Conservation (phyloP, 2,888 invertebrate genomes). For the Drosophila lutescens region DNA sequence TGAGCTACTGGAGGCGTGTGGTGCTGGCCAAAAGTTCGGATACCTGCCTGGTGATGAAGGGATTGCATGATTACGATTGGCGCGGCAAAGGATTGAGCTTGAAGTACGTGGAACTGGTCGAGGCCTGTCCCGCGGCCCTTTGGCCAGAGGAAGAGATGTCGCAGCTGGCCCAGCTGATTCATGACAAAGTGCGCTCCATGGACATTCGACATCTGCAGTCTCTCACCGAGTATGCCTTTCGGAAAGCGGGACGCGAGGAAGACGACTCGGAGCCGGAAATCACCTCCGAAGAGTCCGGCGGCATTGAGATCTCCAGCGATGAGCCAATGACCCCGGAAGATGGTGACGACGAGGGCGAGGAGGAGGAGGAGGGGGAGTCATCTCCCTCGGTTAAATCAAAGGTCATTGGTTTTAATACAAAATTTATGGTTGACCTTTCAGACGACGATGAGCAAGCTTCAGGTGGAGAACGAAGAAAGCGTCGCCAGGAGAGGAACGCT, state of each 20-base stretch:
- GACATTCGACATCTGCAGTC: slow-evolving; percentile 76
- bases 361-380: background rate
- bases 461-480: slow-evolving; percentile 10
- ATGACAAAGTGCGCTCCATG: slow-evolving; percentile 62
- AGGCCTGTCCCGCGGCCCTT: slow-evolving; percentile 68
- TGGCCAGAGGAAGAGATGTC: slow-evolving; percentile 75
- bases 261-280: slow-evolving; percentile 53
- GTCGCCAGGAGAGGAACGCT: slow-evolving; percentile 47
- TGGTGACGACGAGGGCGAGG: slow-evolving; percentile 36
- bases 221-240: slow-evolving; percentile 62
- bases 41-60: slow-evolving; percentile 56
- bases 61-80: slow-evolving; percentile 66
- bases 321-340: slow-evolving; percentile 45
- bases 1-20: slow-evolving; percentile 78
- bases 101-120: slow-evolving; percentile 77
- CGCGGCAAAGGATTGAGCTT: slow-evolving; percentile 68
- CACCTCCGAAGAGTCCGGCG: slow-evolving; percentile 47
- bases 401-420: background rate
- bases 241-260: slow-evolving; percentile 25
- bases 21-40: slow-evolving; percentile 69
- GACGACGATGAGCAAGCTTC: background rate
- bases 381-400: background rate
- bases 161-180: slow-evolving; percentile 55
- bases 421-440: too few species aligned
- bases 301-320: slow-evolving; percentile 56